Evolutionary conservation across 1,140 invertebrate species (phyloP).

Genomic region (Pantala flavescens): DNA sequence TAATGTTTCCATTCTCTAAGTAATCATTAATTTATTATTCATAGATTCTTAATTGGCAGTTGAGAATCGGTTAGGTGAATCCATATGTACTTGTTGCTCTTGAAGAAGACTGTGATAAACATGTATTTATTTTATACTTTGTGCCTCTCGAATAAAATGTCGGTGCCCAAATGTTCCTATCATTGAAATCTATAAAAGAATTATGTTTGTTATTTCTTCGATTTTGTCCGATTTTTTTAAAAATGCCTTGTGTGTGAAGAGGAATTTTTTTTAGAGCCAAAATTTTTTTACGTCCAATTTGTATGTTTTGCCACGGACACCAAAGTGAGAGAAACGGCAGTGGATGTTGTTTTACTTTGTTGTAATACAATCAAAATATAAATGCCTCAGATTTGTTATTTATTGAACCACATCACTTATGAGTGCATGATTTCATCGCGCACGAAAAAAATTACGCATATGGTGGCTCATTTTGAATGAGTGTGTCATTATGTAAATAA

Average conservation of each 20-base stretch:
- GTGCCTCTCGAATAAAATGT: neutral
- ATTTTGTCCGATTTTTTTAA: neutral
- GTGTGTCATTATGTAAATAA: too few relatives aligned
- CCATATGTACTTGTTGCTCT: constrained; percentile 1
- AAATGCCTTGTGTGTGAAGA: neutral
- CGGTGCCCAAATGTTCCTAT: neutral
- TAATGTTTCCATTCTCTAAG: neutral
- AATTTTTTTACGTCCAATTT: too few relatives aligned
- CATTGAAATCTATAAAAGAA: neutral
- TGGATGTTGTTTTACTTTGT: too few relatives aligned
- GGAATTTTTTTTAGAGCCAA: too few relatives aligned
- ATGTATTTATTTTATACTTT: constrained; percentile 3
- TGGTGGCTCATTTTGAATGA: too few relatives aligned
- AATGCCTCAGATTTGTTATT: too few relatives aligned
- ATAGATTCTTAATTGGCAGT: neutral
- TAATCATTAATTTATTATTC: neutral
- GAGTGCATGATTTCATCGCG: too few relatives aligned
- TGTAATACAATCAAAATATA: too few relatives aligned
- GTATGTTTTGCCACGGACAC: too few relatives aligned
- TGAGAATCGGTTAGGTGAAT: neutral
- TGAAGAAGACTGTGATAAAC: constrained; percentile 9
- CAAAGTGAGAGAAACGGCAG: too few relatives aligned
- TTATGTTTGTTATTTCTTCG: neutral
- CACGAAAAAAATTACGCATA: too few relatives aligned
- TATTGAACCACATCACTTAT: too few relatives aligned